Conservation (phyloP, 2,888 invertebrate genomes). For the Mechanitis mazaeus region DNA sequence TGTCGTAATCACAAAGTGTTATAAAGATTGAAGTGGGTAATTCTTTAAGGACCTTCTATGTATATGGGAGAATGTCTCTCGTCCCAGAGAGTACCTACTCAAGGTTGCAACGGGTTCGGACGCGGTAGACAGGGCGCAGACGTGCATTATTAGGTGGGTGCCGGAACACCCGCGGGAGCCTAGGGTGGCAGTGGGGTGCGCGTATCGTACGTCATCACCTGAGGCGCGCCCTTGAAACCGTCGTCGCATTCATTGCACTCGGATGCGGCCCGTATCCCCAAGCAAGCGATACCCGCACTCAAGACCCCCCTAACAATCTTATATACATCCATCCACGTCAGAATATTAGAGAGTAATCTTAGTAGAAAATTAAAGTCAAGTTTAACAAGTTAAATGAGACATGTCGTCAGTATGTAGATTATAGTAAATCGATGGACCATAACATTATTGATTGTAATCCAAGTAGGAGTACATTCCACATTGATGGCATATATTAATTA, state of each 20-base stretch:
- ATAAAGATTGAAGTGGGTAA: neutral
- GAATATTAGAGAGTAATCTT: neutral
- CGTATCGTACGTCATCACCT: constrained; percentile 73
- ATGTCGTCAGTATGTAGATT: too few species aligned
- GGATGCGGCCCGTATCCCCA: constrained; percentile 69
- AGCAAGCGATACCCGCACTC: constrained; percentile 56
- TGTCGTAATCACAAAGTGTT: neutral
- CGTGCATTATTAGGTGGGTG: constrained; percentile 78
- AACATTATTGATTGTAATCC: too few species aligned
- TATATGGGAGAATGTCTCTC: constrained; percentile 36
- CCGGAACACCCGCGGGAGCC: constrained; percentile 69
- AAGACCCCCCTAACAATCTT: constrained; percentile 42
- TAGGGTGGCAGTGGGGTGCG: constrained; percentile 55
- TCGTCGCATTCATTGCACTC: constrained; percentile 77
- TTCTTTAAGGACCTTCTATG: constrained; percentile 18
- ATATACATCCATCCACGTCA: constrained; percentile 11
- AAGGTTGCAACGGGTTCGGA: constrained; percentile 74
- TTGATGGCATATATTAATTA: neutral
- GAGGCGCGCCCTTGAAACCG: constrained; percentile 76
- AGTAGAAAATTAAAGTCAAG: neutral
- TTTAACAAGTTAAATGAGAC: too few species aligned
- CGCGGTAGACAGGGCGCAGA: constrained; percentile 74
- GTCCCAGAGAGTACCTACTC: constrained; percentile 54
- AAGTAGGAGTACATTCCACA: too few species aligned
- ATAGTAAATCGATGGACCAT: too few species aligned